Percentiles rank a stretch among this genome's conserved stretches.
These are phyloP conservation scores for Melitaea cinxia DNA, from an alignment of 1,140 invertebrate species.

Conservation along the genomic window DNA sequence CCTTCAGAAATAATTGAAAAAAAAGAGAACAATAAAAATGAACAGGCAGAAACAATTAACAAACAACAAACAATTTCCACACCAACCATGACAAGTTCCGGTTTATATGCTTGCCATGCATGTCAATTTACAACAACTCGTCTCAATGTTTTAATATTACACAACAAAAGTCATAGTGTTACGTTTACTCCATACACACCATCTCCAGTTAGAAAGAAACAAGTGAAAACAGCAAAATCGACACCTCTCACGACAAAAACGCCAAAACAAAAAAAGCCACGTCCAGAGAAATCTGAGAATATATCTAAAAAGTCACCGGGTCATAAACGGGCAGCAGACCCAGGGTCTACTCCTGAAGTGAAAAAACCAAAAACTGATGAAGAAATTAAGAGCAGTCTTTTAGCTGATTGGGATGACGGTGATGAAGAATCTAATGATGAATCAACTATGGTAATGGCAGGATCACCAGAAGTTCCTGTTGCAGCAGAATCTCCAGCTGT, in stretches of 20 bases:
- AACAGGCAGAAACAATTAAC: slow-evolving; percentile 27
- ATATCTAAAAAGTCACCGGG: slow-evolving; percentile 45
- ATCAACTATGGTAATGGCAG: slow-evolving; percentile 51
- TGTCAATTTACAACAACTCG: slow-evolving; percentile 85
- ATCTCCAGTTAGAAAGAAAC: slow-evolving; percentile 66
- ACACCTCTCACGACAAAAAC: slow-evolving; percentile 57
- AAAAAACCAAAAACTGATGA: slow-evolving; percentile 76
- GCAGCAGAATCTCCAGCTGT: slow-evolving; percentile 67
- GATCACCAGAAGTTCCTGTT: slow-evolving; percentile 77
- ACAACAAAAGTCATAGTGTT: slow-evolving; percentile 84
- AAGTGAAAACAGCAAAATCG: slow-evolving; percentile 46
- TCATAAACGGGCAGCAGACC: slow-evolving; percentile 58
- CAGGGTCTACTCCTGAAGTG: slow-evolving; percentile 43
- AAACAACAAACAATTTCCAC: slow-evolving; percentile 32
- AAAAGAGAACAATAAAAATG: slow-evolving; percentile 32
- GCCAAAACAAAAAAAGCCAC: slow-evolving; percentile 55
- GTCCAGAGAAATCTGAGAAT: slow-evolving; percentile 59
- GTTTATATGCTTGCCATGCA: slow-evolving; percentile 84
- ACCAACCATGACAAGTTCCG: slow-evolving; percentile 60
- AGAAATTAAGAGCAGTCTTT: slow-evolving; percentile 79
- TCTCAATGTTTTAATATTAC: slow-evolving; percentile 86
- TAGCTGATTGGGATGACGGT: slow-evolving; percentile 80
- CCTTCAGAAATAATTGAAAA: slow-evolving; percentile 38
- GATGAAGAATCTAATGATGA: slow-evolving; percentile 74
- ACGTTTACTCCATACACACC: slow-evolving; percentile 74